phyloP scores from a whole-genome alignment of 2,888 invertebrate species.

The Pelosia muscerda region DNA sequence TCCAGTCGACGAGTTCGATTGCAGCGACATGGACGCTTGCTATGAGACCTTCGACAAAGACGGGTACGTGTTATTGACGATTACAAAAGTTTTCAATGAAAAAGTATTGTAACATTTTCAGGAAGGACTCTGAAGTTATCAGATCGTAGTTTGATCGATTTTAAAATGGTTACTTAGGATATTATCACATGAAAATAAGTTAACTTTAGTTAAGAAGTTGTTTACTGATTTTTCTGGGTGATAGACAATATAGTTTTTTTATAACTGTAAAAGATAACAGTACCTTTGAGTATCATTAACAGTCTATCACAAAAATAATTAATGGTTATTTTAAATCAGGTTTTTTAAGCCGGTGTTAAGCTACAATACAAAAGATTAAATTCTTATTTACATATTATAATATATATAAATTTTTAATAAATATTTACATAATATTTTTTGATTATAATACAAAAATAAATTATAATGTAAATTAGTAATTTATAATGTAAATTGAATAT shows the following conservation, averaged over 20 bases:
- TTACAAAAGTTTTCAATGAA: constrained; percentile 26
- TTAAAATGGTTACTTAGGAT: constrained; percentile 4
- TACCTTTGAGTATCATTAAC: background rate
- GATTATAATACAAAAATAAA: no score
- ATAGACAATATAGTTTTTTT: background rate
- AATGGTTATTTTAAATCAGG: background rate
- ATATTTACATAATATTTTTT: no score
- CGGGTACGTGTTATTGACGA: constrained; percentile 87
- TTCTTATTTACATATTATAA: background rate
- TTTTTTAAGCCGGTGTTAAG: background rate
- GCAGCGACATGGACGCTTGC: constrained; percentile 94
- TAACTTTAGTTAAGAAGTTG: constrained; percentile 16
- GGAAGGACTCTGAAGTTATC: constrained; percentile 3
- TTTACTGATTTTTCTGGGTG: background rate
- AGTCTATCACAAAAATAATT: background rate
- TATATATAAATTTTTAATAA: no score
- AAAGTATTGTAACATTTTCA: constrained; percentile 24
- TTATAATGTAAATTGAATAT: no score
- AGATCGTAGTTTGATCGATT: constrained; percentile 12
- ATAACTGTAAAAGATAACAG: background rate
- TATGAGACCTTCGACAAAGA: constrained; percentile 96
- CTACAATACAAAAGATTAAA: background rate
- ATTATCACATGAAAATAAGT: background rate
- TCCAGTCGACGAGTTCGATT: constrained; percentile 84
- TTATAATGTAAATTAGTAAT: no score